Evolutionary conservation across 2,113 vertebrate species (phyloP).

Genomic region (Vulpes vulpes): DNA sequence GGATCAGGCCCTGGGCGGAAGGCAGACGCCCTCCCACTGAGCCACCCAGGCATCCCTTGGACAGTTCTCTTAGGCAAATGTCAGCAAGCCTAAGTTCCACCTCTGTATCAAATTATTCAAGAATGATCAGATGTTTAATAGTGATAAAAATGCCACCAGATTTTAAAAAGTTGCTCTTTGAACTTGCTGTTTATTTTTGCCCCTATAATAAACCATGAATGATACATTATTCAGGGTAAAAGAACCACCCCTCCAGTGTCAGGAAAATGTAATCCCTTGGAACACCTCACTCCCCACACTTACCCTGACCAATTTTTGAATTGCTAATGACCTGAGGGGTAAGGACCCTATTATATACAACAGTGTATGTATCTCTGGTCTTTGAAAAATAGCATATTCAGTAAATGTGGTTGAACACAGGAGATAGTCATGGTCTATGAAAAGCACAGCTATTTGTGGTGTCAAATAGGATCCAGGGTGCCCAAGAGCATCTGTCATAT

Average conservation of each 20-base stretch:
- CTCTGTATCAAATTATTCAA: not conserved
- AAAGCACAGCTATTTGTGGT: not conserved
- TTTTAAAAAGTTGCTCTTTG: constrained; percentile 28
- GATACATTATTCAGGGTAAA: not conserved
- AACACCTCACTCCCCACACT: not conserved
- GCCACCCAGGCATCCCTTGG: not conserved
- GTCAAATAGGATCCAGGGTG: not conserved
- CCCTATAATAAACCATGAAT: not conserved
- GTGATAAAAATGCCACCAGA: not conserved
- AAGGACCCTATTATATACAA: not conserved
- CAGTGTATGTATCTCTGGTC: not conserved
- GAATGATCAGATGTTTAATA: not conserved
- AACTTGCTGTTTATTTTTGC: not conserved
- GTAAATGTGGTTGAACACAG: not conserved
- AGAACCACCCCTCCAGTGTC: not conserved
- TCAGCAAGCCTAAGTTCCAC: not conserved
- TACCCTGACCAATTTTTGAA: not conserved
- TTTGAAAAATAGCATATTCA: constrained; percentile 38
- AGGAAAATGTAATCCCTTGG: not conserved
- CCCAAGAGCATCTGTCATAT: not conserved
- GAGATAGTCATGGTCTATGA: not conserved
- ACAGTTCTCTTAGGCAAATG: constrained; percentile 4
- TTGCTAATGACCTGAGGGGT: not conserved
- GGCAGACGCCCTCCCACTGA: no score
- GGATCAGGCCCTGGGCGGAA: no score